These are phyloP conservation scores for Kryptolebias marmoratus DNA, from an alignment of 2,113 vertebrate species.

Conservation along the genomic window DNA sequence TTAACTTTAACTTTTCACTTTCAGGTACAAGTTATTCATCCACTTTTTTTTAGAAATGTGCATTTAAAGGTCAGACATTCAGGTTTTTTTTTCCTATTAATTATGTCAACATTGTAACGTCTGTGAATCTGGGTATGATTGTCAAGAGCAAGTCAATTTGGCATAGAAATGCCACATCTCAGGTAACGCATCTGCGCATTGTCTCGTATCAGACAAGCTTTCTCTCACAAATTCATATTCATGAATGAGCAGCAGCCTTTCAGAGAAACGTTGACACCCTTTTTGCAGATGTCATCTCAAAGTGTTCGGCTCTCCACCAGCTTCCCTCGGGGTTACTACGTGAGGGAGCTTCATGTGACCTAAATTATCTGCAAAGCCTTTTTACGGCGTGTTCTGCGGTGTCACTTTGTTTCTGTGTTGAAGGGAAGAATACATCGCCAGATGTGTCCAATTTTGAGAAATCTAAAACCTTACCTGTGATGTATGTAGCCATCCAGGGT, in stretches of 20 bases:
- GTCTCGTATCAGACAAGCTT: neutral
- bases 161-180: neutral
- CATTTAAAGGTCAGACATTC: conserved; percentile 12
- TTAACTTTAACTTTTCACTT: neutral
- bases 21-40: neutral
- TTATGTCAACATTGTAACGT: neutral
- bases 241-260: conserved; percentile 11
- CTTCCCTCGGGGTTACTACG: neutral
- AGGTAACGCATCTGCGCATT: neutral
- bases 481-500: neutral
- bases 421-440: neutral
- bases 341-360: neutral
- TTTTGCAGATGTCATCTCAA: neutral
- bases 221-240: neutral
- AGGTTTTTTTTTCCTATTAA: neutral
- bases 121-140: neutral
- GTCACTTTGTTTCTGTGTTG: neutral
- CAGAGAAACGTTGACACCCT: neutral
- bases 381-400: neutral
- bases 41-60: neutral
- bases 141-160: neutral
- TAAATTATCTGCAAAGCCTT: conserved; percentile 13
- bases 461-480: neutral
- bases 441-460: neutral
- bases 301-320: neutral